Percentiles rank a stretch among this genome's conserved stretches.
Evolutionary conservation across 2,113 vertebrate species (phyloP).

Genomic region (Pedetes capensis): DNA sequence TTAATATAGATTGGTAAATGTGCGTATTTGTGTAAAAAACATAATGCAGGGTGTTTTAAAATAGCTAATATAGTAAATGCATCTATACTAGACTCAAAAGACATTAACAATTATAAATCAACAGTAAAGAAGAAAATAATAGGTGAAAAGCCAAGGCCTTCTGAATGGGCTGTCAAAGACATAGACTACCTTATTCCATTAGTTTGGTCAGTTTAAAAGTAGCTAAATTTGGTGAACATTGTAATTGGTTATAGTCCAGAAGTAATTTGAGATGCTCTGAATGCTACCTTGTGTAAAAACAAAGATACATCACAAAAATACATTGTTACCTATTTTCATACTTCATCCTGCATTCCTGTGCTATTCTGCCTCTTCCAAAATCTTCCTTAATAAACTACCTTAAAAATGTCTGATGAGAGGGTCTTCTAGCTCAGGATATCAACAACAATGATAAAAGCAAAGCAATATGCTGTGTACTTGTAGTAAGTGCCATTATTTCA

Average conservation of each 20-base stretch:
- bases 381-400: background rate
- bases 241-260: background rate
- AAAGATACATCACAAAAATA: background rate
- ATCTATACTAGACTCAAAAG: background rate
- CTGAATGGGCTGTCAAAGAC: background rate
- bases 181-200: background rate
- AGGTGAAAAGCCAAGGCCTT: background rate
- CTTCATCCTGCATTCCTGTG: background rate
- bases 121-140: background rate
- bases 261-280: background rate
- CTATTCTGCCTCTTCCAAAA: background rate
- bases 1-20: background rate
- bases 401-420: background rate
- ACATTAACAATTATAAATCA: background rate
- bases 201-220: background rate
- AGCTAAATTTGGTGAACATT: background rate
- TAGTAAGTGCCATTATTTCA: conserved; percentile 1
- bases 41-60: background rate
- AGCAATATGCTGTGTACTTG: background rate
- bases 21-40: background rate
- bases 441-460: background rate
- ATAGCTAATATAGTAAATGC: background rate
- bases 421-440: background rate
- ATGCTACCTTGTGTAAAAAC: background rate
- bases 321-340: background rate